Conservation (phyloP, 2,113 vertebrate genomes). For the Chloebia gouldiae region DNA sequence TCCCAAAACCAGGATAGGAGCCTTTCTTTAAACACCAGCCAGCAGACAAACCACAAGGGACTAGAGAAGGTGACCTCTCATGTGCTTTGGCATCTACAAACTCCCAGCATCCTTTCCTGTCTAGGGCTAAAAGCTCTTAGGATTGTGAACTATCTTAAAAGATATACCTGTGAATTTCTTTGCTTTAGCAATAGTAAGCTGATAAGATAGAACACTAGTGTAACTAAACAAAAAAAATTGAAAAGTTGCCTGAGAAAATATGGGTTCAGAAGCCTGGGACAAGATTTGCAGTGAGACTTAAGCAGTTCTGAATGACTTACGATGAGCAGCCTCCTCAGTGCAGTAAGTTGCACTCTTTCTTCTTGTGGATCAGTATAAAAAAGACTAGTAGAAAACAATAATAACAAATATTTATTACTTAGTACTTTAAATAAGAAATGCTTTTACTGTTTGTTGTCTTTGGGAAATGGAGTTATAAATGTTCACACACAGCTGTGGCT, state of each 20-base stretch:
- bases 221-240: neutral
- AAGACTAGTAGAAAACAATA: neutral
- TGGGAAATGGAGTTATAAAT: neutral
- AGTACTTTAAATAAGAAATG: neutral
- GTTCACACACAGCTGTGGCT: neutral
- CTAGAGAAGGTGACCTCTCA: neutral
- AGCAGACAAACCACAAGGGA: neutral
- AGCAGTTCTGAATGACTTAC: neutral
- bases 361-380: neutral
- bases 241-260: neutral
- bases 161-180: neutral
- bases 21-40: neutral
- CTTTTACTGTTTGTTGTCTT: neutral
- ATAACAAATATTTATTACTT: neutral
- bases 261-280: fast-evolving
- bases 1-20: neutral
- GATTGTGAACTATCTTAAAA: neutral
- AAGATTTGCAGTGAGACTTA: neutral
- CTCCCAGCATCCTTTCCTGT: neutral
- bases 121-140: neutral
- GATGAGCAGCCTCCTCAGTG: neutral
- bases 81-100: neutral
- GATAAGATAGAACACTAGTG: neutral
- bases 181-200: neutral
- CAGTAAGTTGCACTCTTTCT: neutral